These are phyloP conservation scores for Charina bottae DNA, from an alignment of 2,113 vertebrate genomes.

Conservation along the genomic window DNA sequence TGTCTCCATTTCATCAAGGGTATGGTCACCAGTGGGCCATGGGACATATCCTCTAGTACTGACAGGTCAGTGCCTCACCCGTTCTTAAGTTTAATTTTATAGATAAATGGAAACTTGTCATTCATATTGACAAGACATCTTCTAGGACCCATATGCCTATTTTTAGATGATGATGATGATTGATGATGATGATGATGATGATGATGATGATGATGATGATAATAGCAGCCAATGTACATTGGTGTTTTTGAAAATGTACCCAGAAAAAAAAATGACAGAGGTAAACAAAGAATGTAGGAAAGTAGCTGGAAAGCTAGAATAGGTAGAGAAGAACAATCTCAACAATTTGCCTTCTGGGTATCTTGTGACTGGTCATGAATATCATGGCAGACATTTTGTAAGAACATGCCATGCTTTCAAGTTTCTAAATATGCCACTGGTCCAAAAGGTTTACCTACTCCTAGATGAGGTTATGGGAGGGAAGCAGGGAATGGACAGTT, in stretches of 20 bases:
- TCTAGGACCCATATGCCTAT: neutral
- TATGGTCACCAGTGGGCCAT: neutral
- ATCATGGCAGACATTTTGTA: neutral
- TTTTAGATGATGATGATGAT: neutral
- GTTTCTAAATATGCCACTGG: no score
- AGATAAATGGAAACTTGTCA: neutral
- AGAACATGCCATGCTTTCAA: neutral
- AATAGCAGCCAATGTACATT: neutral
- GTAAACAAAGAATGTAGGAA: neutral
- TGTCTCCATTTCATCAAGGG: neutral
- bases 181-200: no score
- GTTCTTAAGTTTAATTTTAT: neutral
- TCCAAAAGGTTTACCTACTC: no score
- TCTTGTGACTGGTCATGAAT: neutral
- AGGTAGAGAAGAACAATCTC: neutral
- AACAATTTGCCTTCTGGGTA: neutral
- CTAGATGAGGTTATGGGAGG: neutral
- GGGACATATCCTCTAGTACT: neutral
- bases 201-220: neutral
- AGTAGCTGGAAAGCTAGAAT: neutral
- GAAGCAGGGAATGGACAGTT: neutral
- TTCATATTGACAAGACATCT: neutral
- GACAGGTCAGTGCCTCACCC: neutral
- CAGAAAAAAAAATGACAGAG: neutral
- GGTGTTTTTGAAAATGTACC: neutral